Conservation (phyloP, 2,113 vertebrate genomes). For the Rallus limicola region DNA sequence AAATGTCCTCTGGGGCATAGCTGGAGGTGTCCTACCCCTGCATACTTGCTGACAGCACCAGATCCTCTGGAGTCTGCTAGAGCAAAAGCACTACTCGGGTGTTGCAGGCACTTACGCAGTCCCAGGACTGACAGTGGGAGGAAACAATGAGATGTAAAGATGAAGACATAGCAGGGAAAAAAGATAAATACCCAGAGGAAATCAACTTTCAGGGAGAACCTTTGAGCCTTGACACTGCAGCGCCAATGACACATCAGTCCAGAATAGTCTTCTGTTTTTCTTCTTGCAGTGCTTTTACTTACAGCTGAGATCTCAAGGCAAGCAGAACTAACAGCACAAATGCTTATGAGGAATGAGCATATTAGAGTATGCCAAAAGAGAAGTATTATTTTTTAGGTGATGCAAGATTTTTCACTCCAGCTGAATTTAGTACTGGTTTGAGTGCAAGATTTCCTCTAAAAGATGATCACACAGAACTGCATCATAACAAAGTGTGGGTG, state of each 20-base stretch:
- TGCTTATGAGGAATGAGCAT: not conserved
- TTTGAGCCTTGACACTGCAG: not conserved
- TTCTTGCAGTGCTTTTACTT: not conserved
- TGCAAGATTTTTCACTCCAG: not conserved
- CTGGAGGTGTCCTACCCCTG: not conserved
- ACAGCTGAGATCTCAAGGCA: not conserved
- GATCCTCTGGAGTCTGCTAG: fast-evolving
- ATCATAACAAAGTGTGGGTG: not conserved
- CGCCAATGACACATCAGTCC: not conserved
- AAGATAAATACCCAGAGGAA: not conserved
- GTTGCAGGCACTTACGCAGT: not conserved
- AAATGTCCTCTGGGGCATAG: not conserved
- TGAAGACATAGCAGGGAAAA: not conserved
- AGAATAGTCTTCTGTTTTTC: not conserved
- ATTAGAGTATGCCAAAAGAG: not conserved
- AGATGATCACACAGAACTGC: not conserved
- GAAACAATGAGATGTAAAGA: not conserved
- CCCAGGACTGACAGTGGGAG: not conserved
- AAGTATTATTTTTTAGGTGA: not conserved
- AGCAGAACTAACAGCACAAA: not conserved
- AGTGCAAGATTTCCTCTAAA: not conserved
- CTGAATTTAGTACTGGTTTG: not conserved
- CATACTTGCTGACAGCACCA: not conserved
- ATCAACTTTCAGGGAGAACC: not conserved
- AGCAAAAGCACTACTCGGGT: fast-evolving